Conservation (phyloP, 2,888 invertebrate genomes). For the Euproctis similis region DNA sequence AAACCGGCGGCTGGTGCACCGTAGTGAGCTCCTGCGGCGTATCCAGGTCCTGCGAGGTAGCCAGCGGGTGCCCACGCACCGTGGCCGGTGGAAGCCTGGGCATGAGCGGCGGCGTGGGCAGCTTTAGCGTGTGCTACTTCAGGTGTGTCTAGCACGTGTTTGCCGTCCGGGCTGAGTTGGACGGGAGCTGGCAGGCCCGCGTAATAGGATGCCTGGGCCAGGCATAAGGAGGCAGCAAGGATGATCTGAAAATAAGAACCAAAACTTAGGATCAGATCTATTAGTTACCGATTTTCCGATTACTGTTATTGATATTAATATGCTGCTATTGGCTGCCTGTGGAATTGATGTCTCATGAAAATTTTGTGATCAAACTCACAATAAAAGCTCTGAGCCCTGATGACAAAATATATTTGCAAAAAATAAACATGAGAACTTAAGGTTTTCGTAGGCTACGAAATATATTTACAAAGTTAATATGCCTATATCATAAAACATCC, state of each 20-base stretch:
- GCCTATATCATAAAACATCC: too few species aligned
- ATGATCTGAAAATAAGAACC: conserved; percentile 55
- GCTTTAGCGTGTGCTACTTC: conserved; percentile 71
- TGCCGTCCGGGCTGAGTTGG: conserved; percentile 71
- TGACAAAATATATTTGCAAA: too few species aligned
- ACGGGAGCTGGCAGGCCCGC: conserved; percentile 64
- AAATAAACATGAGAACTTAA: too few species aligned
- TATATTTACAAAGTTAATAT: too few species aligned
- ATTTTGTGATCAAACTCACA: too few species aligned
- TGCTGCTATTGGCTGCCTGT: too few species aligned
- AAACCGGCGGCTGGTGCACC: conserved; percentile 66
- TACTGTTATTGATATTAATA: too few species aligned
- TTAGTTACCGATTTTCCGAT: too few species aligned
- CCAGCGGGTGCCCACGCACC: conserved; percentile 64
- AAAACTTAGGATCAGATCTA: too few species aligned
- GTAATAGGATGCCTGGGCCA: conserved; percentile 73
- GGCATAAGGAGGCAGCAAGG: conserved; percentile 64
- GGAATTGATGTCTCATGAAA: too few species aligned
- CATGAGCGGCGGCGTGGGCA: conserved; percentile 64
- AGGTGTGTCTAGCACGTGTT: conserved; percentile 70
- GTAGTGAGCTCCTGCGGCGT: conserved; percentile 48
- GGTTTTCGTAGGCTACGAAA: too few species aligned
- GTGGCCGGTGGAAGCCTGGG: conserved; percentile 62
- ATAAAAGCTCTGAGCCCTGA: too few species aligned
- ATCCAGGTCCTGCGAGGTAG: conserved; percentile 36